Conservation (phyloP, 2,797 vertebrate species). For the Gambusia yucatana region DNA sequence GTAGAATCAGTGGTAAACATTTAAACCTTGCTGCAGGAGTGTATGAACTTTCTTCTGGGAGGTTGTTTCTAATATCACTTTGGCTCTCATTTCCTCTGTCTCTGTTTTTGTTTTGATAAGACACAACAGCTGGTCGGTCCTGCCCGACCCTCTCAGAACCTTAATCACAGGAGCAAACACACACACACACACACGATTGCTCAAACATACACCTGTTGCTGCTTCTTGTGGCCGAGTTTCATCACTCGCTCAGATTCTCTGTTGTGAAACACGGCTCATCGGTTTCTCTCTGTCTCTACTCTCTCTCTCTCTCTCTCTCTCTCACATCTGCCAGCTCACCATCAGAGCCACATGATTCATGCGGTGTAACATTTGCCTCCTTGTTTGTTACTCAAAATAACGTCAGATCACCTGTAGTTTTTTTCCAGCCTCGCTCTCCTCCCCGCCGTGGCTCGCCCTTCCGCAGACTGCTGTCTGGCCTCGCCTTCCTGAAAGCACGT, state of each 20-base stretch:
- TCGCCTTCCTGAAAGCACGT: slow-evolving; percentile 41
- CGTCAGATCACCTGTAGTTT: slow-evolving; percentile 73
- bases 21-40: not conserved
- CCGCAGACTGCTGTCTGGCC: slow-evolving; percentile 48
- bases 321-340: slow-evolving; percentile 64
- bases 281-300: slow-evolving; percentile 30
- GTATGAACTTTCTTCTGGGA: slow-evolving; percentile 6
- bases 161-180: slow-evolving; percentile 49
- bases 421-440: slow-evolving; percentile 45
- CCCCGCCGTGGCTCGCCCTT: slow-evolving; percentile 26
- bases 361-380: slow-evolving; percentile 72
- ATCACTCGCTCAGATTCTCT: slow-evolving; percentile 76
- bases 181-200: not conserved
- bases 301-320: slow-evolving; percentile 15
- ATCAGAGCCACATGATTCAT: slow-evolving; percentile 64
- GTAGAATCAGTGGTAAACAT: not conserved
- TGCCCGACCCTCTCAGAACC: slow-evolving; percentile 33
- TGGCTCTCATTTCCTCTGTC: slow-evolving; percentile 14
- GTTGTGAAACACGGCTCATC: slow-evolving; percentile 74
- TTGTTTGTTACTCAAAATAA: slow-evolving; percentile 86
- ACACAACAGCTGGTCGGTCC: slow-evolving; percentile 59
- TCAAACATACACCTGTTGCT: slow-evolving; percentile 80
- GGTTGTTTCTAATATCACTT: slow-evolving; percentile 6
- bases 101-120: slow-evolving; percentile 73
- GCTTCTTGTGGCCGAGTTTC: slow-evolving; percentile 77